Base-by-base conservation (phyloP, 2,888 invertebrate species). In the Drosophila meridionalis region DNA sequence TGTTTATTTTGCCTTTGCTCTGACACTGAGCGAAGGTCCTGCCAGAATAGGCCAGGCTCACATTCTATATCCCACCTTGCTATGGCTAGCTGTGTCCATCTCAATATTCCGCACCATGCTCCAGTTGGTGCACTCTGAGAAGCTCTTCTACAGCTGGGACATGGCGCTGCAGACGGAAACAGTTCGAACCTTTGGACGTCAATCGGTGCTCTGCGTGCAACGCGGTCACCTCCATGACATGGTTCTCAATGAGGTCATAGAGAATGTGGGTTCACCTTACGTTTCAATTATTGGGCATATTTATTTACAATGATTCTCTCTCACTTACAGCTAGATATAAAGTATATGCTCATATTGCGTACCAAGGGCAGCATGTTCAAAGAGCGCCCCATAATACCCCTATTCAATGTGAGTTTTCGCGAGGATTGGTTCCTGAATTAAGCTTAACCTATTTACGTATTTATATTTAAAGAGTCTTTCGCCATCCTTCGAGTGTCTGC, bases 161-260 rank as follows among this genome's bases (percentile, higher is more conserved):
- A 89, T 93, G 81, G 93, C 92, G 0, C 73, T 93, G 2, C 93
- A 93, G 76, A 84, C 91, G 1, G 90, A 92, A 58, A 91, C 91
- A 32, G 81, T 89, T 45, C 92, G 92, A 48, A 84, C 86, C n/a
- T 75, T 92, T 36, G 91, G 92, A 0, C 80, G 90, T 0, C 86
- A 87, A 40, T 76, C 85, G 0, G 91, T 89, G 12, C 68, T 86
- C 6, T 93, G 93, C 67, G 86, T 94, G 26, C 91, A 93, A 12
- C 85, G 90, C 14, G 82, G 90, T 0, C 76, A 90, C 62, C 88
- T 94, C 9, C 83, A 93, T 42, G 93, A 93, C 70, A 77, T 93
- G 14, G 92, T 93, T 2, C 92, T 94, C 12, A 94, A 94, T 66
- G 94, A 94, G 91, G 93, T 94, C 1, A 92, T 94, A 32, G 92